These are phyloP conservation scores for Orchesellides sinensis DNA, from an alignment of 2,888 invertebrate species.

Conservation along the genomic window DNA sequence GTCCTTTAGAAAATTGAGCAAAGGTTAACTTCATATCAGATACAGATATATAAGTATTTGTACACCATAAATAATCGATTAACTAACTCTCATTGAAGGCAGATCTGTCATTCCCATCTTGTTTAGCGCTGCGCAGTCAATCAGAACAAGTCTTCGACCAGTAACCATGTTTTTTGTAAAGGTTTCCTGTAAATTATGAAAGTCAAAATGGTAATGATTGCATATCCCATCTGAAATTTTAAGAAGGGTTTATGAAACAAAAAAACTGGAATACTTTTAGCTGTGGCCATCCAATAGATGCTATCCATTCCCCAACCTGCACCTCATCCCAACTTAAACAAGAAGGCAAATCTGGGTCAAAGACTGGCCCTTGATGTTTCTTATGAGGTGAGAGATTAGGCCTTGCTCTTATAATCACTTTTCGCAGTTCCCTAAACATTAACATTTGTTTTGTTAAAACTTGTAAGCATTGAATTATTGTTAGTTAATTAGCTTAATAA, in stretches of 20 bases:
- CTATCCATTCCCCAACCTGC: slow-evolving; percentile 70
- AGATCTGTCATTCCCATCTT: slow-evolving; percentile 72
- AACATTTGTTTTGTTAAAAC: neutral
- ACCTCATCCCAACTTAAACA: slow-evolving; percentile 67
- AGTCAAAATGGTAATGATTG: neutral
- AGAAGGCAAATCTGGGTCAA: slow-evolving; percentile 67
- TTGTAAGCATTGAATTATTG: neutral
- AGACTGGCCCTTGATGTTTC: neutral
- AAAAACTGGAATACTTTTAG: slow-evolving; percentile 38
- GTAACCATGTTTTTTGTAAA: slow-evolving; percentile 67
- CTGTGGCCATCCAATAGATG: slow-evolving; percentile 54
- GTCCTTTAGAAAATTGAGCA: slow-evolving; percentile 16
- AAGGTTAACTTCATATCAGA: too few species aligned
- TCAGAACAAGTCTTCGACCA: slow-evolving; percentile 65
- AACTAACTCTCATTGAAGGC: slow-evolving; percentile 66
- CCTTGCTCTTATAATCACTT: slow-evolving; percentile 65
- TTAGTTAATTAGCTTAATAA: too few species aligned
- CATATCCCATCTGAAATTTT: neutral
- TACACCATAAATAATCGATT: neutral
- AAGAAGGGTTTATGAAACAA: neutral
- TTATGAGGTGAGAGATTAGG: slow-evolving; percentile 51
- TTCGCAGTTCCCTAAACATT: slow-evolving; percentile 59
- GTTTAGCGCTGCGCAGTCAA: slow-evolving; percentile 69
- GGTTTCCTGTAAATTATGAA: slow-evolving; percentile 46
- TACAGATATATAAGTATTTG: neutral